Percentiles rank a stretch among this genome's conserved stretches.
These are phyloP conservation scores for Melinaea marsaeus DNA, from an alignment of 2,888 invertebrate genomes.

Conservation along the genomic window DNA sequence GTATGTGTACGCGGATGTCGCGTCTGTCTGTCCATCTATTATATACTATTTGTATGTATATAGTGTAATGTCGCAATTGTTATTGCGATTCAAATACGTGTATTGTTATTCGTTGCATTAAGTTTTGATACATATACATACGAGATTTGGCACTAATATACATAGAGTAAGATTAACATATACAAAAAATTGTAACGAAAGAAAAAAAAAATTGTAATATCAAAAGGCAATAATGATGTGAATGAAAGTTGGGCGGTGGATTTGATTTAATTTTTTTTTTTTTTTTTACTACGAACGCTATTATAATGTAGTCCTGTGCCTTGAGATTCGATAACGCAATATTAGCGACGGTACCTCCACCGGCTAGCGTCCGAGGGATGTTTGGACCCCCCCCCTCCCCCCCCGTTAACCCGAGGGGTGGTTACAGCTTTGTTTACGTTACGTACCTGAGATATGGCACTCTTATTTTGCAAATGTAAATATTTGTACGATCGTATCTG, in stretches of 20 bases:
- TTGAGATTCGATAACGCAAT: conserved; percentile 13
- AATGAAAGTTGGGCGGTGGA: neutral
- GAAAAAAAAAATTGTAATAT: neutral
- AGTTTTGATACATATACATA: conserved; percentile 8
- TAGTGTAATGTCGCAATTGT: neutral
- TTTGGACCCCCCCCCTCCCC: neutral
- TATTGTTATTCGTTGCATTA: conserved; percentile 6
- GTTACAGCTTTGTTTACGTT: conserved; percentile 27
- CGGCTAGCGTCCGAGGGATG: too few relatives aligned
- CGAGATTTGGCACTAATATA: conserved; percentile 3
- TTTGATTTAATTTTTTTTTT: neutral
- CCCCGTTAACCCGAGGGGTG: neutral
- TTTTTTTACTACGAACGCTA: neutral
- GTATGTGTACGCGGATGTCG: too few relatives aligned
- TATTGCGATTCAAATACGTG: neutral
- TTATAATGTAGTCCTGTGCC: conserved; percentile 5
- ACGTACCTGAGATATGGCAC: conserved; percentile 43
- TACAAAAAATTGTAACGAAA: neutral
- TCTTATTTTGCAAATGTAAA: conserved; percentile 37
- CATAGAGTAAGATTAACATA: conserved; percentile 2
- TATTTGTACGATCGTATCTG: conserved; percentile 23
- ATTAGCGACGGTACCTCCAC: neutral
- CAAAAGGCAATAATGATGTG: conserved; percentile 4
- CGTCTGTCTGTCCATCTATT: neutral
- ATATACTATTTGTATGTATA: conserved; percentile 1